A percentile compares a stretch with the other conserved stretches of the same genome.
These are phyloP conservation scores for Caenorhabditis virilis DNA, from an alignment of 2,888 invertebrate genomes.

Conservation along the genomic window DNA sequence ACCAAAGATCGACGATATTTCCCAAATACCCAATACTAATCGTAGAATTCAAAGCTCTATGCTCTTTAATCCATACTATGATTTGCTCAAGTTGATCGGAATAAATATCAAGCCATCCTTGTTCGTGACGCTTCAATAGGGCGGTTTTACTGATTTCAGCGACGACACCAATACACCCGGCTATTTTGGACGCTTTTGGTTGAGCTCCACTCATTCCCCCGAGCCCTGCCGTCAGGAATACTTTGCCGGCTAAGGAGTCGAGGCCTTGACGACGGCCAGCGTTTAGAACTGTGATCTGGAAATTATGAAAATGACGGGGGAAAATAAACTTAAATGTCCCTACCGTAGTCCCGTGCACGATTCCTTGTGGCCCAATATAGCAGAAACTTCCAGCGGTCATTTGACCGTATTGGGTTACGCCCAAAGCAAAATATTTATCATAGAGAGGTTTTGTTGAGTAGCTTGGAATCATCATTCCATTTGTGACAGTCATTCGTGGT, in stretches of 20 bases:
- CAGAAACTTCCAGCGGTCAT: constrained; percentile 76
- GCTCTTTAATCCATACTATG: constrained; percentile 58
- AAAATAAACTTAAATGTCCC: neutral
- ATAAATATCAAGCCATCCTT: constrained; percentile 75
- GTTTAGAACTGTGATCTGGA: constrained; percentile 75
- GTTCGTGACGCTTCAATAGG: constrained; percentile 73
- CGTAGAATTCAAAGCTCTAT: constrained; percentile 64
- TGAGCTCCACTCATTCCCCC: constrained; percentile 74
- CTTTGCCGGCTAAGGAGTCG: constrained; percentile 71
- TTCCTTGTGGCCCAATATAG: constrained; percentile 77
- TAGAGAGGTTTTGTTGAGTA: constrained; percentile 73
- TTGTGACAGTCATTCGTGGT: constrained; percentile 74
- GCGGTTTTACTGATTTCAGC: constrained; percentile 74
- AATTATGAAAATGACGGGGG: neutral
- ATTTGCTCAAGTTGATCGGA: constrained; percentile 70
- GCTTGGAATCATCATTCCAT: constrained; percentile 76
- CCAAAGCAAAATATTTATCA: constrained; percentile 74
- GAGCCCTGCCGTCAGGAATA: constrained; percentile 74
- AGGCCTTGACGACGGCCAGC: constrained; percentile 73
- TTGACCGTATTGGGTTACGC: constrained; percentile 75
- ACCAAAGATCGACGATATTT: constrained; percentile 74
- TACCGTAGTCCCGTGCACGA: constrained; percentile 76
- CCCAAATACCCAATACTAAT: constrained; percentile 75
- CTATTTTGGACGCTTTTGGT: constrained; percentile 75
- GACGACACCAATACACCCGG: constrained; percentile 75